Conservation (phyloP, 2,113 vertebrate species). For the Chaetorhynchus papuensis region DNA sequence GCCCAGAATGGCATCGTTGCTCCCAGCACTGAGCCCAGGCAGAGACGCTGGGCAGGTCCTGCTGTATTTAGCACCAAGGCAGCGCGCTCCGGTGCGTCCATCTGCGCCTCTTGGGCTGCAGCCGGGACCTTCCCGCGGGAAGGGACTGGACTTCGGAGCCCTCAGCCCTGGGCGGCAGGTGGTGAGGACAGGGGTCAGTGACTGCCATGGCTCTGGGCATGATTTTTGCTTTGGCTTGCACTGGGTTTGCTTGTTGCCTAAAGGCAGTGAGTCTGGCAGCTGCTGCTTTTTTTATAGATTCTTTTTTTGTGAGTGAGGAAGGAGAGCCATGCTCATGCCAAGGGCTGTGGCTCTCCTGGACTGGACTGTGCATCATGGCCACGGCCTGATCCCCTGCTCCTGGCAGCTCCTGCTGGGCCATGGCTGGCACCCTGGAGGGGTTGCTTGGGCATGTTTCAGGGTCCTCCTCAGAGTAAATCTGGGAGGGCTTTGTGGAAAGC, state of each 20-base stretch:
- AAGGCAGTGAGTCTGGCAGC: neutral
- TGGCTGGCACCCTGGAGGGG: fast-evolving
- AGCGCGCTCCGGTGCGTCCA: fast-evolving
- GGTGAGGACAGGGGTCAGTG: neutral
- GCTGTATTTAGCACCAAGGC: neutral
- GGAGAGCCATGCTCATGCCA: fast-evolving
- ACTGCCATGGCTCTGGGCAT: neutral
- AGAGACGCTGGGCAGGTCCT: neutral
- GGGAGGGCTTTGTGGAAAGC: neutral
- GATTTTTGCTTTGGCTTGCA: neutral
- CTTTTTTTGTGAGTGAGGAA: neutral
- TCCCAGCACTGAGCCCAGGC: neutral
- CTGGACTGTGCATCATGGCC: neutral
- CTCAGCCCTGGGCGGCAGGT: neutral
- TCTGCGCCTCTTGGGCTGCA: neutral
- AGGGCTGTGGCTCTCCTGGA: neutral
- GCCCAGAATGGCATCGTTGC: neutral
- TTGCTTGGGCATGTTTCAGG: fast-evolving
- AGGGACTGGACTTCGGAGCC: neutral
- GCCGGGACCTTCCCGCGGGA: neutral
- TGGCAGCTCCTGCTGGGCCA: neutral
- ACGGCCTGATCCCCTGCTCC: neutral
- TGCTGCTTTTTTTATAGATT: neutral
- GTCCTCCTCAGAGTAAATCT: neutral
- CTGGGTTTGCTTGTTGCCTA: neutral